These are phyloP conservation scores for Aphrocallistes beatrix DNA, from an alignment of 37 sponge, comb jelly and placozoan species.

Conservation along the genomic window DNA sequence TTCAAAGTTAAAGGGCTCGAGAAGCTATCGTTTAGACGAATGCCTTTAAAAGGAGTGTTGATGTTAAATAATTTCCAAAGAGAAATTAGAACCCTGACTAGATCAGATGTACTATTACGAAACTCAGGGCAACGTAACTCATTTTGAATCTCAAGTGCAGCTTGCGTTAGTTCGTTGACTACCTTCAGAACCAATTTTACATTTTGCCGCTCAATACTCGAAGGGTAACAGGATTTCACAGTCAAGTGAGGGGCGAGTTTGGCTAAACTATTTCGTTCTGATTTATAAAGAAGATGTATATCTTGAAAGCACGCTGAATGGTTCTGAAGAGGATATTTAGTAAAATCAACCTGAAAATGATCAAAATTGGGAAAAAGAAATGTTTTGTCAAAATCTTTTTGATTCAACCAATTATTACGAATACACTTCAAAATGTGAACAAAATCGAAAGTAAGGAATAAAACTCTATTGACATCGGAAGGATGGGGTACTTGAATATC, in stretches of 20 bases:
- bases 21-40: background rate
- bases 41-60: background rate
- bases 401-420: conserved; percentile 6
- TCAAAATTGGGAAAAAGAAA: background rate
- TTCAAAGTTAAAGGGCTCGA: background rate
- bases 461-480: background rate
- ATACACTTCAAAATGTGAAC: conserved; percentile 4
- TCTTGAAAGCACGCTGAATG: background rate
- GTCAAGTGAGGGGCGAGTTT: background rate
- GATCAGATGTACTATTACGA: background rate
- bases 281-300: background rate
- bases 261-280: background rate
- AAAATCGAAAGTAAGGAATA: background rate
- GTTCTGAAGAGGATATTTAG: background rate
- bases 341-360: background rate
- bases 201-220: background rate
- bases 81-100: background rate
- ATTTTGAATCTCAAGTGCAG: background rate
- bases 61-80: background rate
- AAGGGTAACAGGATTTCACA: background rate
- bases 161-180: background rate
- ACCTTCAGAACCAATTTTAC: background rate
- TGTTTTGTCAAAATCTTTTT: background rate
- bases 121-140: background rate
- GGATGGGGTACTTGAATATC: background rate